phyloP scores from a whole-genome alignment of 2,888 invertebrate genomes.

The Macrophya annulata region DNA sequence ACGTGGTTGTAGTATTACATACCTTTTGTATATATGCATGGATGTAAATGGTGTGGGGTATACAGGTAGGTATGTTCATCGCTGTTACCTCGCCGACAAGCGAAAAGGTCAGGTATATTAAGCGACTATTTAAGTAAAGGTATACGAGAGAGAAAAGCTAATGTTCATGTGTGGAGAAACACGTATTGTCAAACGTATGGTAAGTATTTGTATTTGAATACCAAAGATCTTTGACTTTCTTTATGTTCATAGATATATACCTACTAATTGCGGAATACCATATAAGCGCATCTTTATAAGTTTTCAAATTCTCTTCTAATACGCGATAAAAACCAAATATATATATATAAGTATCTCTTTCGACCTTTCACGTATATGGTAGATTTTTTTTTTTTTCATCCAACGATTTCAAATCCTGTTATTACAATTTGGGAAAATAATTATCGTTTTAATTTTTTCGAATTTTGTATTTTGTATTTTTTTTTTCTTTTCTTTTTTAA shows the following conservation, averaged over 20 bases:
- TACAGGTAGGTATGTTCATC: background rate
- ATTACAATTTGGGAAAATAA: background rate
- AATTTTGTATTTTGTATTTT: background rate
- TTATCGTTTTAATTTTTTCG: background rate
- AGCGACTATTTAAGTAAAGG: background rate
- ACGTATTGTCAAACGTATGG: background rate
- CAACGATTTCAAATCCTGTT: background rate
- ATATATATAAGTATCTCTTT: background rate
- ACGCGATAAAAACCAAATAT: background rate
- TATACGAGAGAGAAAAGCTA: background rate
- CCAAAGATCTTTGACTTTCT: background rate
- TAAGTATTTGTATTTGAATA: background rate
- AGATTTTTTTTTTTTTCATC: background rate
- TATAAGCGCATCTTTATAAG: background rate
- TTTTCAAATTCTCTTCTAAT: background rate
- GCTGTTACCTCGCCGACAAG: constrained; percentile 24
- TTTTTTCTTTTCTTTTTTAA: background rate
- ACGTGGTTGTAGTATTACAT: background rate
- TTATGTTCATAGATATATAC: background rate
- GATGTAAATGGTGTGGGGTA: background rate
- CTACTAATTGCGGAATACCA: constrained; percentile 8
- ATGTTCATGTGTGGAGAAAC: background rate
- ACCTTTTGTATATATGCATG: background rate
- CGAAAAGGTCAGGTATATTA: constrained; percentile 18
- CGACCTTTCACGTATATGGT: background rate